Percentiles rank a stretch among this genome's conserved stretches.
Conservation (phyloP, 2,888 invertebrate genomes). For the Leptopterna dolabrata region DNA sequence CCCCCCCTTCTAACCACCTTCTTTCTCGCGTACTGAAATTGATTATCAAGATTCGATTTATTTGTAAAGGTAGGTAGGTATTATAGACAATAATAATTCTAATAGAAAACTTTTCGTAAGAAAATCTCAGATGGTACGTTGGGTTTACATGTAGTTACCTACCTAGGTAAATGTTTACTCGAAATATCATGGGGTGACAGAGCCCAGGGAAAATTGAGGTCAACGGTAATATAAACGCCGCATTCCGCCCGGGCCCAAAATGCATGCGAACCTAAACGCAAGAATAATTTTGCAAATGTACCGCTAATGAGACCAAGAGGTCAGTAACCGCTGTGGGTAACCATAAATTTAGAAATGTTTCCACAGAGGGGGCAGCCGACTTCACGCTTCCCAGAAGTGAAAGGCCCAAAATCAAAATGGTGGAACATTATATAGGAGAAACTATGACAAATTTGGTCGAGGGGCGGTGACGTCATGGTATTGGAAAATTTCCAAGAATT, state of each 20-base stretch:
- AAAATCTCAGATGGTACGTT: no score
- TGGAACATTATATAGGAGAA: not conserved
- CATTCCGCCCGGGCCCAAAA: not conserved
- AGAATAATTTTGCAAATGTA: not conserved
- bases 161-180: not conserved
- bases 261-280: not conserved
- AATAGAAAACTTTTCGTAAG: no score
- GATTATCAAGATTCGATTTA: no score
- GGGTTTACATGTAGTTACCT: not conserved
- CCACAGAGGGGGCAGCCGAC: not conserved
- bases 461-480: not conserved
- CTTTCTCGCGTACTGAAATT: no score
- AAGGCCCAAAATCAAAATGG: slow-evolving; percentile 6
- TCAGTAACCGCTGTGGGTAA: not conserved
- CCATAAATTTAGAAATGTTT: slow-evolving; percentile 30
- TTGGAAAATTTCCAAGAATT: not conserved
- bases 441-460: not conserved
- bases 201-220: not conserved
- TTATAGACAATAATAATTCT: no score
- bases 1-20: no score
- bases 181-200: not conserved
- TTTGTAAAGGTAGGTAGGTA: no score
- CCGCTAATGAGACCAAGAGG: slow-evolving; percentile 14
- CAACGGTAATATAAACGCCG: not conserved
- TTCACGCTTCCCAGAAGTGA: not conserved